phyloP scores from a whole-genome alignment of 2,113 vertebrate genomes.

The Dermatemys mawii region DNA sequence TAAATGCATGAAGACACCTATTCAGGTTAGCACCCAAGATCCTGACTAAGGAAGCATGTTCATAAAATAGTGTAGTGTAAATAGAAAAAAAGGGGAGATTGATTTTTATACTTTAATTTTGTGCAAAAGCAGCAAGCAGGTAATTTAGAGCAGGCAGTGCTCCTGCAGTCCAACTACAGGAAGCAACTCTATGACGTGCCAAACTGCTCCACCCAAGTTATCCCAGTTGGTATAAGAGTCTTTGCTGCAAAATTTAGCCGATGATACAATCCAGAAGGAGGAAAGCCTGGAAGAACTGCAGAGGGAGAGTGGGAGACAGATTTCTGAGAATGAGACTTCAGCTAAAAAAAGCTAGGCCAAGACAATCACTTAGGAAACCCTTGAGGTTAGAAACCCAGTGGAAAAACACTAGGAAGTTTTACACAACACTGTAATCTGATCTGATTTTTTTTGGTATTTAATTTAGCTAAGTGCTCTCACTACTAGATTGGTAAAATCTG shows the following conservation, averaged over 20 bases:
- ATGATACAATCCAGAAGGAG: slow-evolving; percentile 49
- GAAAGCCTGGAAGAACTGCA: slow-evolving; percentile 26
- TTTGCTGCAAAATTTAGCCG: slow-evolving; percentile 78
- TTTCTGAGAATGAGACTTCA: slow-evolving; percentile 14
- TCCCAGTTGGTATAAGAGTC: slow-evolving; percentile 66
- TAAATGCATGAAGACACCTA: slow-evolving; percentile 37
- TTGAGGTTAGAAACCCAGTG: not conserved
- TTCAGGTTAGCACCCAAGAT: slow-evolving; percentile 23
- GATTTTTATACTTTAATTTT: slow-evolving; percentile 40
- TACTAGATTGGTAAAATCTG: slow-evolving; percentile 10
- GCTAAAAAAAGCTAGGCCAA: slow-evolving; percentile 16
- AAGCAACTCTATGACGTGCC: slow-evolving; percentile 51
- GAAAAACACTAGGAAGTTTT: not conserved
- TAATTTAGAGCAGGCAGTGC: slow-evolving; percentile 69
- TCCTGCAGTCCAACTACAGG: slow-evolving; percentile 63
- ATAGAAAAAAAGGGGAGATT: slow-evolving; percentile 11
- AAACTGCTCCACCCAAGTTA: slow-evolving; percentile 57
- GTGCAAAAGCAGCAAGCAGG: slow-evolving; percentile 56
- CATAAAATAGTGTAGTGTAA: slow-evolving; percentile 12
- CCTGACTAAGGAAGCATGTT: slow-evolving; percentile 1
- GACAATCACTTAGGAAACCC: not conserved
- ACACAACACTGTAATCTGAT: not conserved
- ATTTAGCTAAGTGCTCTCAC: not conserved
- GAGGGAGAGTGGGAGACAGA: slow-evolving; percentile 21
- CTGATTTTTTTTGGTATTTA: not conserved